A percentile compares a stretch with the other conserved stretches of the same genome.
These are phyloP conservation scores for Spicauda simplicius DNA, from an alignment of 2,888 invertebrate genomes.

Conservation along the genomic window DNA sequence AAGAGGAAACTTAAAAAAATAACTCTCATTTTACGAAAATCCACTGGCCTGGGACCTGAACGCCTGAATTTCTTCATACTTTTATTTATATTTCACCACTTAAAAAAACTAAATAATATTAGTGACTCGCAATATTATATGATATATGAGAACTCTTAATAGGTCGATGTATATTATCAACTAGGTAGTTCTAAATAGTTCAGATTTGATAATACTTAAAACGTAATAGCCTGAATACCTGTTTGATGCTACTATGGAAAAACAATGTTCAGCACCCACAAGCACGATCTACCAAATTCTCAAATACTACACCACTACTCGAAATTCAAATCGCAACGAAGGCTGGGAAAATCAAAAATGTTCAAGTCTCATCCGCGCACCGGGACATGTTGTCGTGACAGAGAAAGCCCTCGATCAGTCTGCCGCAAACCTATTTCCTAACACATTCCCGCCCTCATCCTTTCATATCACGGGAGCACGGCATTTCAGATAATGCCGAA, in stretches of 20 bases:
- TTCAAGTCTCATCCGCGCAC: slow-evolving; percentile 58
- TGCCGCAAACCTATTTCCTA: slow-evolving; percentile 65
- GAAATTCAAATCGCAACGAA: slow-evolving; percentile 56
- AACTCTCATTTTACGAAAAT: too few species aligned
- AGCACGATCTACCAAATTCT: slow-evolving; percentile 39
- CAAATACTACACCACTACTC: slow-evolving; percentile 53
- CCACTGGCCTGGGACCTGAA: too few species aligned
- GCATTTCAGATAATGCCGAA: slow-evolving; percentile 55
- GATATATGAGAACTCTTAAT: too few species aligned
- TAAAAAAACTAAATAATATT: too few species aligned
- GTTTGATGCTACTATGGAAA: neutral
- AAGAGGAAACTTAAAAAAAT: too few species aligned
- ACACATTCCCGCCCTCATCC: slow-evolving; percentile 57
- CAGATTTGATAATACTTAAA: too few species aligned
- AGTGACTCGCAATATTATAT: too few species aligned
- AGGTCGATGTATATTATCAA: too few species aligned
- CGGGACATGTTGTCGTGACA: slow-evolving; percentile 62
- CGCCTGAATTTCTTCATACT: too few species aligned
- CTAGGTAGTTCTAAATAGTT: too few species aligned
- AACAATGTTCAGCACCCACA: neutral
- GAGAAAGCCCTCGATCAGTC: slow-evolving; percentile 74
- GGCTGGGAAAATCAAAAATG: slow-evolving; percentile 62
- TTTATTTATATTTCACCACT: too few species aligned
- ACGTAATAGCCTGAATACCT: too few species aligned
- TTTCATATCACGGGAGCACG: slow-evolving; percentile 62